Evolutionary conservation across 1,140 invertebrate genomes (phyloP).

Genomic region (Venturia canescens): DNA sequence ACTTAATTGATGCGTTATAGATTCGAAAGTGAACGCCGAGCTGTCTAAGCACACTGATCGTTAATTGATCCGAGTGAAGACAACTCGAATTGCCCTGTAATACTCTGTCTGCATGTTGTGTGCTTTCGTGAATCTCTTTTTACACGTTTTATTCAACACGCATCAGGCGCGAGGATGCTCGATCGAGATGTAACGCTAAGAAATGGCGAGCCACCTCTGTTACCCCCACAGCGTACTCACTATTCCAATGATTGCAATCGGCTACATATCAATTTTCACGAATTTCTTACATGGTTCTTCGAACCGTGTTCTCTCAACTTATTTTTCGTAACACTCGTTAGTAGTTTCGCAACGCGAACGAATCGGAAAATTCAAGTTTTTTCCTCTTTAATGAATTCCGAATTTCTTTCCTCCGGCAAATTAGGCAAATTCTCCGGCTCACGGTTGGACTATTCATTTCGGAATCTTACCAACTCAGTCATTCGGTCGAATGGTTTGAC

Average conservation of each 20-base stretch:
- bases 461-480: too few relatives aligned
- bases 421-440: too few relatives aligned
- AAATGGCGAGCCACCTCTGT: background rate
- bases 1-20: slow-evolving; percentile 42
- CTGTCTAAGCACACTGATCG: slow-evolving; percentile 17
- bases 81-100: background rate
- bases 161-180: slow-evolving; percentile 8
- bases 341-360: too few relatives aligned
- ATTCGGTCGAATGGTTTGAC: too few relatives aligned
- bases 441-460: too few relatives aligned
- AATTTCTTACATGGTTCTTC: too few relatives aligned
- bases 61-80: slow-evolving; percentile 34
- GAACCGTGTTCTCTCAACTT: too few relatives aligned
- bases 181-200: background rate
- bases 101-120: background rate
- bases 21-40: slow-evolving; percentile 36
- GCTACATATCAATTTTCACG: background rate
- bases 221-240: background rate
- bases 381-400: too few relatives aligned
- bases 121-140: slow-evolving; percentile 14
- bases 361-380: too few relatives aligned
- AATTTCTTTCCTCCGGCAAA: too few relatives aligned
- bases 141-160: slow-evolving; percentile 21
- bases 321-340: too few relatives aligned
- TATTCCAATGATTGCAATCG: background rate